Evolutionary conservation across 2,888 invertebrate genomes (phyloP).

Genomic region (Melinaea marsaeus): DNA sequence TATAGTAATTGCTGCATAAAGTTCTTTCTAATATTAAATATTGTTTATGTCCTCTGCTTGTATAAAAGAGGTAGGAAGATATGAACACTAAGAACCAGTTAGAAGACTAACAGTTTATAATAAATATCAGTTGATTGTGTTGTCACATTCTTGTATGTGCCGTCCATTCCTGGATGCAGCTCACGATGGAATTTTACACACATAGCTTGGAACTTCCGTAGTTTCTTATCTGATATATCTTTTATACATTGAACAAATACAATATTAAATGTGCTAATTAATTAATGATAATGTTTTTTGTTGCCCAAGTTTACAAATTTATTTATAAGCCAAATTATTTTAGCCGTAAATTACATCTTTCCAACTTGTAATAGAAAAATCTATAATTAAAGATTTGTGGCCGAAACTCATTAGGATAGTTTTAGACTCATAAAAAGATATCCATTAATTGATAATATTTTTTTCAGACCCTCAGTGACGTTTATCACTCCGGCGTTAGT

Average conservation of each 20-base stretch:
- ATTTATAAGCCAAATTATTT: too few relatives aligned
- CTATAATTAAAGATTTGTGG: too few relatives aligned
- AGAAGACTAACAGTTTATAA: conserved; percentile 11
- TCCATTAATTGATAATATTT: not conserved
- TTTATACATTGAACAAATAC: conserved; percentile 3
- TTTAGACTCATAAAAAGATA: not conserved
- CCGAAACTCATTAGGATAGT: not conserved
- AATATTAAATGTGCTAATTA: not conserved
- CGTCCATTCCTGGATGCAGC: conserved; percentile 13
- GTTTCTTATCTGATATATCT: conserved; percentile 10
- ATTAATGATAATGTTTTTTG: too few relatives aligned
- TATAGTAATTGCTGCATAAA: too few relatives aligned
- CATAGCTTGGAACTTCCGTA: conserved; percentile 14
- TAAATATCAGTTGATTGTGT: conserved; percentile 19
- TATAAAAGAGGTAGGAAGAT: not conserved
- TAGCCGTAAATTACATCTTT: too few relatives aligned
- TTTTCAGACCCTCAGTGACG: conserved; percentile 79
- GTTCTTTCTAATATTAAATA: too few relatives aligned
- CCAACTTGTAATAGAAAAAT: too few relatives aligned
- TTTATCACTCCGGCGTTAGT: conserved; percentile 84
- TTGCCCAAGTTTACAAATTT: too few relatives aligned
- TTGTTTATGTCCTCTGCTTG: too few relatives aligned
- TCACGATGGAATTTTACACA: conserved; percentile 17
- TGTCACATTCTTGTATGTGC: conserved; percentile 14
- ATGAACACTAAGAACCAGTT: conserved; percentile 9